Percentiles rank a stretch among this genome's conserved stretches.
Conservation (phyloP, 2,797 vertebrate species). For the Hypotaenidia okinawae region DNA sequence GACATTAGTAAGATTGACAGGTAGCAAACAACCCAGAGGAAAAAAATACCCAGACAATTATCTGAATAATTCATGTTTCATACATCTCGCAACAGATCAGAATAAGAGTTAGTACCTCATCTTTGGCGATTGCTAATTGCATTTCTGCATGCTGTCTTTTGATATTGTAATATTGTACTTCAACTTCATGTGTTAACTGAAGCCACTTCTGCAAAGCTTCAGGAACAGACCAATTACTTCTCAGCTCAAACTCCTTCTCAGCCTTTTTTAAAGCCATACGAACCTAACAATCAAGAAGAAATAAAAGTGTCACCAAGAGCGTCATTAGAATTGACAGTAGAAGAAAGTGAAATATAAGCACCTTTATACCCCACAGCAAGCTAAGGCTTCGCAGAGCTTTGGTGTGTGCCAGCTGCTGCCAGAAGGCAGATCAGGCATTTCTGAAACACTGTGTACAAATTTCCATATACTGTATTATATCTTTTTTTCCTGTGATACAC, state of each 20-base stretch:
- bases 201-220: conserved; percentile 98
- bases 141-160: conserved; percentile 96
- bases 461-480: neutral
- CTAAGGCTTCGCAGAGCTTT: neutral
- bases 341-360: neutral
- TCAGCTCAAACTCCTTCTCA: conserved; percentile 95
- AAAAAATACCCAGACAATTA: neutral
- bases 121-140: conserved; percentile 92
- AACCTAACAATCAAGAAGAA: conserved; percentile 80
- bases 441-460: neutral
- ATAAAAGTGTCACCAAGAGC: neutral
- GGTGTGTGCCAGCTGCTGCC: neutral
- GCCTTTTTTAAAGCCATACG: conserved; percentile 97
- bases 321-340: neutral
- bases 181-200: conserved; percentile 96
- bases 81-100: neutral
- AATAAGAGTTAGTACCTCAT: conserved; percentile 84
- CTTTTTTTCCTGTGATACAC: neutral
- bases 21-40: neutral
- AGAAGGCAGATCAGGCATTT: neutral
- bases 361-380: neutral
- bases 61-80: neutral
- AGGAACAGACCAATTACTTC: conserved; percentile 93
- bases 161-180: conserved; percentile 99
- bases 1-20: neutral